Conservation (phyloP, 2,113 vertebrate species). For the Oncorhynchus nerka region DNA sequence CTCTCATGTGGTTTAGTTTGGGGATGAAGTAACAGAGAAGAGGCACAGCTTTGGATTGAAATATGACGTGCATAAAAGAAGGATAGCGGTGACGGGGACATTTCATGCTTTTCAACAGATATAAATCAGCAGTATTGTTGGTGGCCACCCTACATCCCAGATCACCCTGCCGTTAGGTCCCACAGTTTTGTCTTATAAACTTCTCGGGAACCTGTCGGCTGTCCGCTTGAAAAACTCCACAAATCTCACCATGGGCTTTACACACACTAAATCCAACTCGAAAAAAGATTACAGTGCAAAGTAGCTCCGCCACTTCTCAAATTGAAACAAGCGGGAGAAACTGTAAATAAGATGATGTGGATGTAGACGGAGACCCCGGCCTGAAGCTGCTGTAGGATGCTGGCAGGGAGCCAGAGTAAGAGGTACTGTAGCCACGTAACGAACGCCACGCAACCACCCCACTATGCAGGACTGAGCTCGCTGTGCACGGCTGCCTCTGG, state of each 20-base stretch:
- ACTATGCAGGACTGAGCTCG: neutral
- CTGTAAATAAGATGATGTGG: neutral
- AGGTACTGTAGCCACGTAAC: neutral
- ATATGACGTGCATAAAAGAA: neutral
- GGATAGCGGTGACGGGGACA: neutral
- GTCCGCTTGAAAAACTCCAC: neutral
- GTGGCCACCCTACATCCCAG: neutral
- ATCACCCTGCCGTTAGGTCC: neutral
- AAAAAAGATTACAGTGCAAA: conserved; percentile 9
- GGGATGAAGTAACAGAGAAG: neutral
- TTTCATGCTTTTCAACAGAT: neutral
- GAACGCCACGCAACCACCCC: neutral
- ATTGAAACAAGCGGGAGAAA: neutral
- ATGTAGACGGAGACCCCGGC: neutral
- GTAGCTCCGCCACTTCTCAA: conserved; percentile 20
- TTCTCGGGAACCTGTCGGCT: conserved; percentile 21
- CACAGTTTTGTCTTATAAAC: neutral
- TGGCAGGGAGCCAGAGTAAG: neutral
- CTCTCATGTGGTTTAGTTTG: neutral
- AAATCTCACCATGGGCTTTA: neutral
- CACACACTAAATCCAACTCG: neutral
- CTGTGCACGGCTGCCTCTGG: neutral
- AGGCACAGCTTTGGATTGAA: neutral
- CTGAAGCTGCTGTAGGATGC: neutral
- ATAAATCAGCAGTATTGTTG: neutral